Base-by-base conservation (phyloP, 2,888 invertebrate species). In the Stenodema calcarata region DNA sequence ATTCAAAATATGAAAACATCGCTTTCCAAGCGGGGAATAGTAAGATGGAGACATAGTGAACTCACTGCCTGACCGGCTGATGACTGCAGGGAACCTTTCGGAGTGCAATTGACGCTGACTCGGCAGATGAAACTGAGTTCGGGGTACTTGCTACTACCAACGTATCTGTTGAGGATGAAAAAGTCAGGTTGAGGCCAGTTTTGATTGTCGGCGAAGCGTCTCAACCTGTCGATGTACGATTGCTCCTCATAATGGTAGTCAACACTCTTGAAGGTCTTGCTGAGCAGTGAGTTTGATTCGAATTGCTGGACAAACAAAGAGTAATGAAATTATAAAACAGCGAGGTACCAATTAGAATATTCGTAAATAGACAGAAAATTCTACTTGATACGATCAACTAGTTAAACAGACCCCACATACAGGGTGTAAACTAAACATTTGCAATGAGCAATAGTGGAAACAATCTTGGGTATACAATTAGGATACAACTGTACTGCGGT, bases 141-240 rank as follows among this genome's bases (percentile, higher is more conserved):
- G 0, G 78, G 44, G 12, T 42, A n/a, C 41, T 16, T 30, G 0
- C 14, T n/a, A 16, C 28, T 30, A 30, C 41, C 30, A 14, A 75
- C 28, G 0, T 47, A 44, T 23, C 84, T 73, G 44, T 23, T 84
- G 28, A 84, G 73, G 11, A 84, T 75, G 75, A 73, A 84, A 47
- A 84, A 84, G 14, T 84, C 73, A 7, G 84, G 84, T 75, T 42
- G 42, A 12, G 73, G 84, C 84, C 70, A 84, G 18, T 84, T 84
- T 18, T 84, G 84, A 0, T 11, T 44, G 11, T 70, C 30, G 0
- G 75, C 84, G n/a, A 73, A 84, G 16, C 47, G 23, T 18, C n/a
- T 47, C 30, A 84, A 28, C 23, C 73, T 84, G 18, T 28, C 9
- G 14, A 73, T 27, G 75, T 30, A 84, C 9, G 84, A 73, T 7